phyloP scores from a whole-genome alignment of 2,797 vertebrate genomes.

The Acanthornis magna region DNA sequence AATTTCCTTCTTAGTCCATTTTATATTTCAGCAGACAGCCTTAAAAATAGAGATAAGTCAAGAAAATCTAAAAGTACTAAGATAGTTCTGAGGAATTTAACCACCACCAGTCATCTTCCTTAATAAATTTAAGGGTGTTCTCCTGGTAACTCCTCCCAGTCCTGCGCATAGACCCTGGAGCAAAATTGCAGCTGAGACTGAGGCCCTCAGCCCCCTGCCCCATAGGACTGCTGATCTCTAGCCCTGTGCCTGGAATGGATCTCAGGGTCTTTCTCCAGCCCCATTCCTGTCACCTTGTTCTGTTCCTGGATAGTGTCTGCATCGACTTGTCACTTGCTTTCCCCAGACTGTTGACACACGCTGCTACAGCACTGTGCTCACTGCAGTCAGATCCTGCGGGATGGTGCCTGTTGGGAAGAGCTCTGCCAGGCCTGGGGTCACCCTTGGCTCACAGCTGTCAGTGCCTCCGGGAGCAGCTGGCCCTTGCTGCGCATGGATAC shows the following conservation, averaged over 20 bases:
- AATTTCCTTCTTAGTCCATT: not conserved
- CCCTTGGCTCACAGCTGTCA: not conserved
- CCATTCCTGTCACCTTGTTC: not conserved
- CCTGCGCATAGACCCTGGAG: not conserved
- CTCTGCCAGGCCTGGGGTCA: not conserved
- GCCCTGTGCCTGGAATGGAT: not conserved
- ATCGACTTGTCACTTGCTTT: not conserved
- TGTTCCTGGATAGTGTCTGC: not conserved
- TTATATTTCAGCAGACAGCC: not conserved
- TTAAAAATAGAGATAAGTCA: not conserved
- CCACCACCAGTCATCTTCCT: not conserved
- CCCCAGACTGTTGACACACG: rapidly evolving
- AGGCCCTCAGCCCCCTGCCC: too few relatives aligned
- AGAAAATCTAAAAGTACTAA: not conserved
- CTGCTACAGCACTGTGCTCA: rapidly evolving
- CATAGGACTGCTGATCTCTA: not conserved
- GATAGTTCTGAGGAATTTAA: not conserved
- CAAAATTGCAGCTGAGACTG: not conserved
- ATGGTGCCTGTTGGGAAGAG: not conserved
- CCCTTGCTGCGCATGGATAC: not conserved
- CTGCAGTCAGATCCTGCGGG: not conserved
- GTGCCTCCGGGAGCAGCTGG: not conserved
- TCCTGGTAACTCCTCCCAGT: not conserved
- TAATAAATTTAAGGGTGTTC: not conserved
- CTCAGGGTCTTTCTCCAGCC: not conserved